Evolutionary conservation across 2,888 invertebrate species (phyloP), one percentile per base, ranked within the genome.

Genomic region (Lepidocyrtoides sp.): DNA sequence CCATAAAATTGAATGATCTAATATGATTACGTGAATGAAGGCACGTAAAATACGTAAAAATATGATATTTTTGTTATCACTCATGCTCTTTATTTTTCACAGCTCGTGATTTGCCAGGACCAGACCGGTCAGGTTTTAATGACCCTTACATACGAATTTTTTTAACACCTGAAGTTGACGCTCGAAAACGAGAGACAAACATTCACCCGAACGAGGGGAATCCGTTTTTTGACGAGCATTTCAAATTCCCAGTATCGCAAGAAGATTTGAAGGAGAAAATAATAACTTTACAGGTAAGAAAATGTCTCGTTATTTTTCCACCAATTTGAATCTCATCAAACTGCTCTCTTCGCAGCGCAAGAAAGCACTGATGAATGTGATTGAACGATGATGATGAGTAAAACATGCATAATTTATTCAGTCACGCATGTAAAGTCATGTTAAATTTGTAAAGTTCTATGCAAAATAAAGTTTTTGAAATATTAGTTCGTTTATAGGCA

Each of bases 161-260:
- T 57, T 95, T 98, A n/a, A 96, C 96, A 14, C 98, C 98, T 0
- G 97, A 97, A 95, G 97, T 98, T 20, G 98, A 98, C 95, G 96
- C 96, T 63, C 96, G 98, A 66, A 97, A 98, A 92, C 96, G 98
- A 0, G 98, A 98, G 95, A 98, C 98, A 0, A 96, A 97, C 10
- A 97, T 98, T 75, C 97, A 98, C 95, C 96, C 98, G 89, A 98
- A 98, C 95, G 97, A 98, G 94, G 96, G 97, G 10, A 98, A 98
- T 95, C 98, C 98, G 0, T 97, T 97, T 95, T 98, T 98, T 95
- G 98, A 98, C 96, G 98, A 98, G 95, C 97, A 97, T 95, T 98
- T 98, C 96, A 98, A 98, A 95, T 98, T 98, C 95, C 98, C 98
- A 0, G 97, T 98, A 10, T 98, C 98, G 14, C 97, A 98, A 94